Base-by-base conservation (phyloP, 1,140 invertebrate species). In the Zaprionus vittiger region DNA sequence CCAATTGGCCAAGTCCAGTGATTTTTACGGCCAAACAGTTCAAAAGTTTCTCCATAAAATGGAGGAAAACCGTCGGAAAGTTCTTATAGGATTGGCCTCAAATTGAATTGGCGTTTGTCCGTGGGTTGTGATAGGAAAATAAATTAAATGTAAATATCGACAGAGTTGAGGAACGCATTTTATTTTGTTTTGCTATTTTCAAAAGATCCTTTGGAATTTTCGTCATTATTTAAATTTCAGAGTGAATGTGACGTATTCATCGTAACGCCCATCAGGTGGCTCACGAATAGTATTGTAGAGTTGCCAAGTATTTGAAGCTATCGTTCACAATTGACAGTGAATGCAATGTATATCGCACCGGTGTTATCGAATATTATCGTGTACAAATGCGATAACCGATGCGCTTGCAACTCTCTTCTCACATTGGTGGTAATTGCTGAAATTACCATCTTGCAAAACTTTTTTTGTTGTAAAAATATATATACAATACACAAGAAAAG, bases 21-120 rank as follows among this genome's bases (percentile, higher is more conserved):
- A 83, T 31, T 91, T 91, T 47, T 91, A 91, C 20, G 75, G 85
- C 17, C 75, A 75, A 22, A 67, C 79, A 6, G 81, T 92, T 15
- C 89, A 91, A 60, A 74, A 34, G 1, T 92, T 92, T 70, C 26
- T 92, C 17, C 63, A 77, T 20, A 77, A 55, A 12, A 54, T 92
- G 31, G 89, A 92, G 59, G 70, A 71, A 38, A 80, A 76, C 66
- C 77, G 83, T 0, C 62, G 86, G 15, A 77, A 83, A 77, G 15
- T 81, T n/a, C 73, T 91, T 1, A 63, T 89, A 26, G 54, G 67
- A 37, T 49, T 84, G 24, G 76, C 85, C 17, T 73, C 80, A 24
- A 78, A 79, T 47, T 75, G 56, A 64, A 47, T 41, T 11, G 34
- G 9, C 31, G 6, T 28, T 60, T 44, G 31, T 34, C 31, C 31